Evolutionary conservation across 2,797 vertebrate genomes (phyloP).

Genomic region (Catharus ustulatus): DNA sequence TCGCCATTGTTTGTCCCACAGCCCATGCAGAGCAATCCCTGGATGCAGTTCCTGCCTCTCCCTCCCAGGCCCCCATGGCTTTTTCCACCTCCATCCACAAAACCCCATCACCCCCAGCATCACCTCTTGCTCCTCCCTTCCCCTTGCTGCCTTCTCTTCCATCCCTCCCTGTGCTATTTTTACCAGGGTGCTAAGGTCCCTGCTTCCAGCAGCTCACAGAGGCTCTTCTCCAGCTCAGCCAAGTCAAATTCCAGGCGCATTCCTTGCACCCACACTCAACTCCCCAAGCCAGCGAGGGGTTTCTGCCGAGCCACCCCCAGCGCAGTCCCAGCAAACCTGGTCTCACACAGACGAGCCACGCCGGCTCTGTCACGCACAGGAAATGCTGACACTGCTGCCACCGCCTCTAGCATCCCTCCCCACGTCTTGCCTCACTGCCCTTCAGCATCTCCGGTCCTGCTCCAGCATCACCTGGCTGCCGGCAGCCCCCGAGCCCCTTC

Average conservation of each 20-base stretch:
- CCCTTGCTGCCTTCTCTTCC: not conserved
- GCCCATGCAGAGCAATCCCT: not conserved
- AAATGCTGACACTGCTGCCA: fast-evolving
- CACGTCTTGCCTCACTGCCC: not conserved
- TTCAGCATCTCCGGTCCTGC: not conserved
- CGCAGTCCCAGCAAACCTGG: not conserved
- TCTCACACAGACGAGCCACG: not conserved
- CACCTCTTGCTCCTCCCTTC: not conserved
- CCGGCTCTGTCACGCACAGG: fast-evolving
- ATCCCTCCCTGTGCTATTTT: not conserved
- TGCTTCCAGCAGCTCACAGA: not conserved
- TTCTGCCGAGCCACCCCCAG: not conserved
- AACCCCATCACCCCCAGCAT: not conserved
- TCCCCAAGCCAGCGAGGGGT: not conserved
- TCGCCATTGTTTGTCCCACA: not conserved
- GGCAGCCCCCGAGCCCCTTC: not conserved
- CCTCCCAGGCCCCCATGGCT: not conserved
- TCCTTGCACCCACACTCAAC: not conserved
- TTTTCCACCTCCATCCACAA: not conserved
- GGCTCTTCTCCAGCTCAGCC: not conserved
- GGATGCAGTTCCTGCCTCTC: not conserved
- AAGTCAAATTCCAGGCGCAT: not conserved
- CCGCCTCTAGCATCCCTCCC: not conserved
- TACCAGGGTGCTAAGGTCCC: not conserved
- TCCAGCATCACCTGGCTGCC: not conserved